Evolutionary conservation across 2,888 invertebrate genomes (phyloP), one percentile per base, ranked within the genome.

Genomic region (Ophioninae sp.): DNA sequence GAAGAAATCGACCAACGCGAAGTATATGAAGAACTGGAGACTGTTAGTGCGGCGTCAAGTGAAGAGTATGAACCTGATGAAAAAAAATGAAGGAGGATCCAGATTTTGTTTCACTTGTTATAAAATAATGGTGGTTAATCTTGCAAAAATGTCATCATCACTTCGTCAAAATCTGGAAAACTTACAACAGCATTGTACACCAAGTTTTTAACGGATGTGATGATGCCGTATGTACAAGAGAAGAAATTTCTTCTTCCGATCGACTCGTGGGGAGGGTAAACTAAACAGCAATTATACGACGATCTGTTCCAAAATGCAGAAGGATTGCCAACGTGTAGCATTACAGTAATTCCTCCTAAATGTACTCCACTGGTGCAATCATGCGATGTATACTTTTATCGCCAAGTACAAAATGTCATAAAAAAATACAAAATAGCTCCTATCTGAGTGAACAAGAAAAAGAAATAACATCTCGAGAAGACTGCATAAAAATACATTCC

Each of bases 311-410:
- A 57, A 57, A n/a, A 57, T 57, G 57, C 17, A 57, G 1, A 57
- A 57, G 57, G 57, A 57, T 57, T 57, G 57, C n/a, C 57, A 57
- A 57, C 57, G 57, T 57, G 57, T n/a, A 20, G 17, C 6, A 57
- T 57, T 17, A 57, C 13, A 57, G 57, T 57, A n/a, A 17, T n/a
- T 57, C 57, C 57, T n/a, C 57, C 1, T n/a, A 57, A 57, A 59
- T 59, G 57, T 20, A 59, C n/a, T 59, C 57, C 57, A n/a, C n/a
- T n/a, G 8, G 10, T 44, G 44, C 44, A 44, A 44, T 13, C 0
- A 8, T 44, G 44, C 44, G 44, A 44, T 44, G 20, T 59, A n/a
- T 59, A 59, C n/a, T 59, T 57, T 57, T 57, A 57, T 57, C 57
- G 57, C 7, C 6, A 59, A 6, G 0, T 59, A 0, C 0, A 59